phyloP scores from a whole-genome alignment of 2,797 vertebrate species.

The Epinephelus malabaricus region DNA sequence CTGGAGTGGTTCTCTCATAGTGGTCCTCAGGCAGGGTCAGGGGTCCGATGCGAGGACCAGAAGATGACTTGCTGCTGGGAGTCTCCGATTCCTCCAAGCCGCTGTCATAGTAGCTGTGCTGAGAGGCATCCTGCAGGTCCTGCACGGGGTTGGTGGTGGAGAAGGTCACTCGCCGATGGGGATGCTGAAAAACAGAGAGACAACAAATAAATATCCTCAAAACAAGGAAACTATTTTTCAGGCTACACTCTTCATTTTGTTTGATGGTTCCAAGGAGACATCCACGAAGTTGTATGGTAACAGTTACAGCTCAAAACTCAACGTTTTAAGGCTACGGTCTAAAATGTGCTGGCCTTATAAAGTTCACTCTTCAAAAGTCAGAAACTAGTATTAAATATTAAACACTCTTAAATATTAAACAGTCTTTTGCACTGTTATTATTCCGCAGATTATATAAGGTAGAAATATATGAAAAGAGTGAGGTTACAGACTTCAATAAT shows the following conservation, averaged over 20 bases:
- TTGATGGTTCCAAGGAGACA: slow-evolving; percentile 14
- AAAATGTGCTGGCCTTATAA: slow-evolving; percentile 39
- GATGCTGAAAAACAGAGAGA: slow-evolving; percentile 86
- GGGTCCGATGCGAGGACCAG: slow-evolving; percentile 96
- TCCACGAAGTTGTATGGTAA: neutral
- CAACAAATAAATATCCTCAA: slow-evolving; percentile 42
- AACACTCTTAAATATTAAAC: slow-evolving; percentile 77
- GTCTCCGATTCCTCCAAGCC: slow-evolving; percentile 99
- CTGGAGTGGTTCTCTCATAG: slow-evolving; percentile 98
- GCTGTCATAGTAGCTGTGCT: slow-evolving; percentile 99
- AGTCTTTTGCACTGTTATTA: slow-evolving; percentile 67
- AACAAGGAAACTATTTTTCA: slow-evolving; percentile 6
- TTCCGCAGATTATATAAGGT: slow-evolving; percentile 71
- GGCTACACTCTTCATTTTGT: slow-evolving; percentile 9
- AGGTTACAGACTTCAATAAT: slow-evolving; percentile 58
- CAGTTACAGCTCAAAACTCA: slow-evolving; percentile 11
- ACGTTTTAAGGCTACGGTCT: slow-evolving; percentile 25
- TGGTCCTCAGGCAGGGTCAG: slow-evolving; percentile 98
- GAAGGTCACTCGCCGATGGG: slow-evolving; percentile 99
- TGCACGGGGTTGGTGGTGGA: slow-evolving; percentile 97
- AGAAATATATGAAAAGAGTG: slow-evolving; percentile 49
- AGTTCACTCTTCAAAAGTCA: slow-evolving; percentile 73
- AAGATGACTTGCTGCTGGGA: slow-evolving; percentile 98
- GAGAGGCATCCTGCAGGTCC: slow-evolving; percentile 97
- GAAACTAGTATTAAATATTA: slow-evolving; percentile 80